Percentiles rank a stretch among this genome's conserved stretches.
Evolutionary conservation across 2,888 invertebrate genomes (phyloP).

Genomic region (Cremastinae sp.): DNA sequence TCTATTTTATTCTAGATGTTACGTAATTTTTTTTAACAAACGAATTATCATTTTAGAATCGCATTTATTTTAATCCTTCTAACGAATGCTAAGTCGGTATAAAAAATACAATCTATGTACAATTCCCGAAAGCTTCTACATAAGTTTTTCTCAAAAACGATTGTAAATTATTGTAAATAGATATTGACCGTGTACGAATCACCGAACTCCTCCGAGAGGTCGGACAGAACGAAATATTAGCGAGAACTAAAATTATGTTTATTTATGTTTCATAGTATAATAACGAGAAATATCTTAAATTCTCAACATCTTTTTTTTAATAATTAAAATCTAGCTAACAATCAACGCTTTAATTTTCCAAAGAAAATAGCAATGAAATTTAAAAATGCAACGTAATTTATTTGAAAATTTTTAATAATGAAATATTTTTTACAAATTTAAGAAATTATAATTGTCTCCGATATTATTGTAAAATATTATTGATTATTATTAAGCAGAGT

Average conservation of each 20-base stretch:
- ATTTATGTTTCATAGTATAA: conserved; percentile 75
- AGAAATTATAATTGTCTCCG: conserved; percentile 52
- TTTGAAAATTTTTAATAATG: too few relatives aligned
- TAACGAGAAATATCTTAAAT: conserved; percentile 40
- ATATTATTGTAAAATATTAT: conserved; percentile 61
- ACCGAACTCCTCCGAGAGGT: conserved; percentile 50
- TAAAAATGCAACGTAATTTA: too few relatives aligned
- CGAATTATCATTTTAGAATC: too few relatives aligned
- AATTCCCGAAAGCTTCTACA: conserved; percentile 22
- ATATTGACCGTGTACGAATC: conserved; percentile 71
- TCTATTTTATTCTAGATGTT: too few relatives aligned
- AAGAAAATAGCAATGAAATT: too few relatives aligned
- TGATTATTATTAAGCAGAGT: conserved; percentile 62
- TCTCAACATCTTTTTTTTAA: conserved; percentile 57
- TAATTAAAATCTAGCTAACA: conserved; percentile 35
- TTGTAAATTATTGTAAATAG: conserved; percentile 77
- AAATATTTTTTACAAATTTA: too few relatives aligned
- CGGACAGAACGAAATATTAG: conserved; percentile 67
- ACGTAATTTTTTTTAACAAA: too few relatives aligned
- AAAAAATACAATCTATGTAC: background rate
- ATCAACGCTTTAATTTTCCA: conserved; percentile 36
- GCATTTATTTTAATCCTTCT: too few relatives aligned
- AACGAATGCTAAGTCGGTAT: background rate
- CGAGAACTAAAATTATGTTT: conserved; percentile 62
- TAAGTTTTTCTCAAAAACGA: conserved; percentile 40